These are phyloP conservation scores for Diachasma alloeum DNA, from an alignment of 1,140 invertebrate genomes.

Conservation along the genomic window DNA sequence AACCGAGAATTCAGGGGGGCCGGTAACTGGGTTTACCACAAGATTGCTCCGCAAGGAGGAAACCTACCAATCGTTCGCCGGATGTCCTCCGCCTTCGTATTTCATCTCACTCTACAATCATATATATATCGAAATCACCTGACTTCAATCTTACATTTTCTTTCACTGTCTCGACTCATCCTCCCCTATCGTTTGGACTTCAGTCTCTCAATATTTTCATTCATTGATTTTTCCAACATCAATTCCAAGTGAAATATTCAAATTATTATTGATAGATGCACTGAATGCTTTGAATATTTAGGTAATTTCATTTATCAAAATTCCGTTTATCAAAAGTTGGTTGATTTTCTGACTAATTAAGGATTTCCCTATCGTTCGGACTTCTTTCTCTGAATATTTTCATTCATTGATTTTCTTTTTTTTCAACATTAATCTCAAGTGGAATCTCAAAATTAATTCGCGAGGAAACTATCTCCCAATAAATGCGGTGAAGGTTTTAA, in stretches of 20 bases:
- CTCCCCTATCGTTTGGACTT: not conserved
- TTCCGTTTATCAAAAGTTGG: too few relatives aligned
- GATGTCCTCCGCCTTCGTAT: slow-evolving; percentile 48
- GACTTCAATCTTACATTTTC: slow-evolving; percentile 4
- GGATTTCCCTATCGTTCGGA: too few relatives aligned
- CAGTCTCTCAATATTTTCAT: not conserved
- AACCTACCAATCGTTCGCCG: slow-evolving; percentile 63
- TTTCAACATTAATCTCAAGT: too few relatives aligned
- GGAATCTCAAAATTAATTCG: too few relatives aligned
- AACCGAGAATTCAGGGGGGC: slow-evolving; percentile 54
- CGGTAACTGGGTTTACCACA: slow-evolving; percentile 64
- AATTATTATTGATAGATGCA: not conserved
- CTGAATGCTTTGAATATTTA: too few relatives aligned
- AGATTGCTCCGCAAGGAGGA: slow-evolving; percentile 64
- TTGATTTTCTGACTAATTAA: too few relatives aligned
- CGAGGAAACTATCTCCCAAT: too few relatives aligned
- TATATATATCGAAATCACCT: slow-evolving; percentile 12
- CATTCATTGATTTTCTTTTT: too few relatives aligned
- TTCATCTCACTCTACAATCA: slow-evolving; percentile 31
- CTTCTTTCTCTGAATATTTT: too few relatives aligned
- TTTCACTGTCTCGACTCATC: slow-evolving; percentile 35
- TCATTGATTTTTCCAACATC: not conserved
- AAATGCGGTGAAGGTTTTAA: too few relatives aligned
- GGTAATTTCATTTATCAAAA: too few relatives aligned
- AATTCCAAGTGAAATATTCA: not conserved